Evolutionary conservation across 1,140 invertebrate genomes (phyloP), one percentile per base, ranked within the genome.

Genomic region (Aphaenogaster floridana): DNA sequence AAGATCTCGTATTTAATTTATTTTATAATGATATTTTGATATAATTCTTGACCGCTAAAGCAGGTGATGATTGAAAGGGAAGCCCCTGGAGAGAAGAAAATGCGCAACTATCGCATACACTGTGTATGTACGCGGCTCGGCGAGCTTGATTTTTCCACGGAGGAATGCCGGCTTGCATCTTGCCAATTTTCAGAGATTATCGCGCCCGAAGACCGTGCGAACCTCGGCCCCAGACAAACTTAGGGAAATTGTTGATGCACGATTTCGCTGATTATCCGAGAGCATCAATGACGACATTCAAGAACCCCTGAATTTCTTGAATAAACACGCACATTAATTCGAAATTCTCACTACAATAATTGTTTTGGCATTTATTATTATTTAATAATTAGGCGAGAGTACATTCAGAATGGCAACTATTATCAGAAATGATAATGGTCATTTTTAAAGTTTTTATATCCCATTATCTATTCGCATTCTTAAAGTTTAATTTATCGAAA

Each of bases 101-200:
- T 0, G 21, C 48, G 7, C 13, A 21, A 72, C 64, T 71, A 59
- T 21, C 28, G 52, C 28, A 42, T 36, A 83, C 80, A 61, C 74
- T 34, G 78, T 72, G 72, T 90, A 89, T 57, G 80, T 69, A 71
- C 68, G 77, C 88, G 84, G 59, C 87, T 57, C 52, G 72, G 48
- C 59, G 39, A 80, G 48, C 57, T 6, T 72, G 83, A 90, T 88
- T 90, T 89, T 89, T 90, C 88, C 76, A 8, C 8, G 9, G 39
- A 68, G 57, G 74, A 89, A 89, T 87, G 88, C 77, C n/a, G 76
- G 42, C 48, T 57, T 92, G 93, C 90, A 92, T 93, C 90, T 90
- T 90, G 90, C 94, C 94, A 94, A 95, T 95, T 95, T 94, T 88
- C 86, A 93, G 88, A 92, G 94, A 94, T 94, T 94, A 95, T 95